phyloP scores from a whole-genome alignment of 2,797 vertebrate genomes.

The Leuciscus waleckii region DNA sequence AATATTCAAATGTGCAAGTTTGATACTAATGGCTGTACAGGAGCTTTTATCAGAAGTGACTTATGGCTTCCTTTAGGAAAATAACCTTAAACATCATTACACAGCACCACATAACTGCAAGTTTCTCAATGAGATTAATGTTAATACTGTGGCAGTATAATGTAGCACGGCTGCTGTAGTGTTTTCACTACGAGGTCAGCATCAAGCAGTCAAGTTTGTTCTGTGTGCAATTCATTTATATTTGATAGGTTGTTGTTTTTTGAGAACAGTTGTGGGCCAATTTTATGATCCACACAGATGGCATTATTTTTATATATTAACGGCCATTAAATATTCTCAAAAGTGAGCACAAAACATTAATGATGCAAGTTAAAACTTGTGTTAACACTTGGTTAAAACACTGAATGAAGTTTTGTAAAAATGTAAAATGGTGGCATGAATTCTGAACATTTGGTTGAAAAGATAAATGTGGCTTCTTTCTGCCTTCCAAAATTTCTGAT shows the following conservation, averaged over 20 bases:
- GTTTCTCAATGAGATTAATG: background rate
- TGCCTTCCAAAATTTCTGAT: background rate
- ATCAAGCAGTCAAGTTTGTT: conserved; percentile 8
- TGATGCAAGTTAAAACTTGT: background rate
- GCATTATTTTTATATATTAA: background rate
- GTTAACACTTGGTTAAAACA: background rate
- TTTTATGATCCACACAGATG: background rate
- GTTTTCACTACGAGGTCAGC: background rate
- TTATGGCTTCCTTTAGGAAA: background rate
- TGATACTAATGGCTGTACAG: background rate
- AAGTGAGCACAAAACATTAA: background rate
- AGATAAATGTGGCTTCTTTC: background rate
- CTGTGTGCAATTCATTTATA: background rate
- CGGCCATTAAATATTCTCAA: background rate
- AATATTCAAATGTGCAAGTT: background rate
- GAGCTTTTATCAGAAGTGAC: background rate
- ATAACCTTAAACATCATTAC: background rate
- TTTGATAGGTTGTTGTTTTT: too few species aligned
- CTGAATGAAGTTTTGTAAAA: background rate
- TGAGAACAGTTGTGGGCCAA: background rate
- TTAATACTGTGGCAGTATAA: conserved; percentile 31
- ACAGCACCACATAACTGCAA: conserved; percentile 14
- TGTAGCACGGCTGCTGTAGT: background rate
- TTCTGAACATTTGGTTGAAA: background rate
- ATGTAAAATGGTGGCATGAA: background rate